These are phyloP conservation scores for Mystacornis crossleyi DNA, from an alignment of 2,113 vertebrate genomes.

Conservation along the genomic window DNA sequence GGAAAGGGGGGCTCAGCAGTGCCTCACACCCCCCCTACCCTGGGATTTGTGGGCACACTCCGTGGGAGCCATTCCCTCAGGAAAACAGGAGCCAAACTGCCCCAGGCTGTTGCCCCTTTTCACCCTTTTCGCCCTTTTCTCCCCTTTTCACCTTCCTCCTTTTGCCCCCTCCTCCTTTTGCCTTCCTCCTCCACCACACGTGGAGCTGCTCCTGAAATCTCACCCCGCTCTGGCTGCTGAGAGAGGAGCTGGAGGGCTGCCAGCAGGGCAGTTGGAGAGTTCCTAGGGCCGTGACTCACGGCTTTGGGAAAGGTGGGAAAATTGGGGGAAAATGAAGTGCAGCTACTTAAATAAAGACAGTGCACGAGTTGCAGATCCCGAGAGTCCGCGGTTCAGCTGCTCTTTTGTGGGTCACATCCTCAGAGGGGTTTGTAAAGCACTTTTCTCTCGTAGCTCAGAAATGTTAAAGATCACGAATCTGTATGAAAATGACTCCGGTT, in stretches of 20 bases:
- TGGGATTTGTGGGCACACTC: accelerated
- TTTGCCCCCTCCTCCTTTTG: background rate
- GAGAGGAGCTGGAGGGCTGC: background rate
- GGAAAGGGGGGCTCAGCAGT: background rate
- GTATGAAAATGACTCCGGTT: background rate
- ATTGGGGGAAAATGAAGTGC: background rate
- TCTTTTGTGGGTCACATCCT: background rate
- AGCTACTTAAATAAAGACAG: background rate
- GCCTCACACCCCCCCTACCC: background rate
- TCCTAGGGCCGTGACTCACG: background rate
- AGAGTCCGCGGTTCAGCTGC: background rate
- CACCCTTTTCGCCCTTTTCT: too few species aligned
- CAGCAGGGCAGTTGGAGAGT: accelerated
- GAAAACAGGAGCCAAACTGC: background rate
- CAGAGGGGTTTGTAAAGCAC: background rate
- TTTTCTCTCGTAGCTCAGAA: background rate
- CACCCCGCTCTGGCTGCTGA: background rate
- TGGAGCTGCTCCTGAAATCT: background rate
- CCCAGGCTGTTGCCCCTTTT: background rate
- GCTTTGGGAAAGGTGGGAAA: background rate
- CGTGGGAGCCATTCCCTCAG: background rate
- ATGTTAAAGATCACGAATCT: background rate
- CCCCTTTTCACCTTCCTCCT: background rate
- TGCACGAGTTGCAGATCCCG: background rate
- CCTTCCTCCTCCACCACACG: background rate